Evolutionary conservation across 2,113 vertebrate genomes (phyloP).

Genomic region (Pithys albifrons): DNA sequence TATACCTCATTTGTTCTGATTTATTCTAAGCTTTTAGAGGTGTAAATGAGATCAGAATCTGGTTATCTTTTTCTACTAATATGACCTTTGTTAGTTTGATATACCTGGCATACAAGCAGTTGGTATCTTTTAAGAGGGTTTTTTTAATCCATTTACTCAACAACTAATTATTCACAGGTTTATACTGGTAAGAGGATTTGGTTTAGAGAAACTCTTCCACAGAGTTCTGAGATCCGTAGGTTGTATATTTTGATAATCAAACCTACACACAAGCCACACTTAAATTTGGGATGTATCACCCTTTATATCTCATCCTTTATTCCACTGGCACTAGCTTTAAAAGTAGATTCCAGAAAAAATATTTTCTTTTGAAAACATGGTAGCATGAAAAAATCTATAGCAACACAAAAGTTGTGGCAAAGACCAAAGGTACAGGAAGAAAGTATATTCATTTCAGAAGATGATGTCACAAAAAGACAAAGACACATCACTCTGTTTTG

Average conservation of each 20-base stretch:
- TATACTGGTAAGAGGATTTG: background rate
- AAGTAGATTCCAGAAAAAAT: background rate
- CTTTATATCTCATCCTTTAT: background rate
- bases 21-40: conserved; percentile 8
- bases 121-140: background rate
- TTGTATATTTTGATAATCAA: background rate
- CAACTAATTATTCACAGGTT: background rate
- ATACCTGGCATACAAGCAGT: background rate
- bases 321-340: background rate
- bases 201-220: background rate
- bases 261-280: background rate
- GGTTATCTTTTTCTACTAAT: background rate
- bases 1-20: background rate
- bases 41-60: conserved; percentile 1
- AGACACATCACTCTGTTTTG: background rate
- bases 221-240: background rate
- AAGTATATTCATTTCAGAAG: background rate
- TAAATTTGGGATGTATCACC: background rate
- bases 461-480: background rate
- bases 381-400: background rate
- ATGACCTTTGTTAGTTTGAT: background rate
- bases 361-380: background rate
- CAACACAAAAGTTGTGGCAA: background rate
- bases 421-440: background rate
- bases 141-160: background rate